phyloP scores from a whole-genome alignment of 2,113 vertebrate genomes.

The Tautogolabrus adspersus region DNA sequence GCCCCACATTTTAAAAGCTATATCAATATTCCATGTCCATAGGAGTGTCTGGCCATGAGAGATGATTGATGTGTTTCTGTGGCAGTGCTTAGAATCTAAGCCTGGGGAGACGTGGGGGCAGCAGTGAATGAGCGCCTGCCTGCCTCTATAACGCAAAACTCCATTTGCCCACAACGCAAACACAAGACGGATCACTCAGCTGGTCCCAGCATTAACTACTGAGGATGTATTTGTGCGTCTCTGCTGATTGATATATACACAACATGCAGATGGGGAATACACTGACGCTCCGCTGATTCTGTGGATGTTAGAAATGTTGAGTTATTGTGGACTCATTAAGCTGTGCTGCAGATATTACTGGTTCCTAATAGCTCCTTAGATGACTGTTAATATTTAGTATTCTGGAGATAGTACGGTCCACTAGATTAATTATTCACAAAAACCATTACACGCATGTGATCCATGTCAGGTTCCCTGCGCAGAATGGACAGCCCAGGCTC shows the following conservation, averaged over 20 bases:
- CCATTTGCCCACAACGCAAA: slow-evolving; percentile 69
- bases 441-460: slow-evolving; percentile 71
- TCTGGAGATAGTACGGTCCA: slow-evolving; percentile 53
- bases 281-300: slow-evolving; percentile 45
- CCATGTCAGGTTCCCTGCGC: slow-evolving; percentile 43
- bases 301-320: slow-evolving; percentile 53
- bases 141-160: slow-evolving; percentile 55
- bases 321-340: slow-evolving; percentile 58
- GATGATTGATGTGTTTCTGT: slow-evolving; percentile 78
- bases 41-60: slow-evolving; percentile 64
- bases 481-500: slow-evolving; percentile 35
- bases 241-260: slow-evolving; percentile 56
- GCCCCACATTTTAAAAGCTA: slow-evolving; percentile 68
- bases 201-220: slow-evolving; percentile 46
- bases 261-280: slow-evolving; percentile 53
- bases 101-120: slow-evolving; percentile 61
- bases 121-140: slow-evolving; percentile 58
- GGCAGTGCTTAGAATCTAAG: slow-evolving; percentile 65
- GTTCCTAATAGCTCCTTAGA: slow-evolving; percentile 65
- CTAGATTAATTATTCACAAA: slow-evolving; percentile 75
- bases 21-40: slow-evolving; percentile 76
- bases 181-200: slow-evolving; percentile 64
- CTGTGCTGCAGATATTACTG: slow-evolving; percentile 38
- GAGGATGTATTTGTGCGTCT: slow-evolving; percentile 35
- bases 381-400: slow-evolving; percentile 76